Evolutionary conservation across 64 coral and sea anemone genomes (phyloP), one percentile per base, ranked within the genome.

Genomic region (Stylophora pistillata): DNA sequence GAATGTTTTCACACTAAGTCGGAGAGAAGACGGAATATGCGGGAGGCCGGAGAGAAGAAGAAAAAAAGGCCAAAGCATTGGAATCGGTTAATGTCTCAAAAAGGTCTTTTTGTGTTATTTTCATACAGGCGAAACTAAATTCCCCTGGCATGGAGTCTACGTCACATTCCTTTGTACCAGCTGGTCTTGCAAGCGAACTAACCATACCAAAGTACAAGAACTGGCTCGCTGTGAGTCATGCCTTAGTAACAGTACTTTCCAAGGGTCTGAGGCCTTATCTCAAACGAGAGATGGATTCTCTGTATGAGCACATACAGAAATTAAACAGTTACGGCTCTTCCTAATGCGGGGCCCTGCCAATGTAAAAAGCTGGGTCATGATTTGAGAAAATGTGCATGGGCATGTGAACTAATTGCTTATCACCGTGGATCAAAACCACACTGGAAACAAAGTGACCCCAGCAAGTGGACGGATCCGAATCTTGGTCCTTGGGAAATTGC

Each of bases 401-500:
- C 79, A 33, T 37, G 53, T 58, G 6, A 37, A 14, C 79, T 83
- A 83, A 12, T 5, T 1, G n/a, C n/a, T 37, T 56, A 33, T 83
- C 79, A 83, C 30, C 33, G 52, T 83, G 4, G 28, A 41, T 23
- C 20, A 15, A 61, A 16, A 30, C 79, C 79, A 61, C 62, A 83
- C 79, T 83, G 79, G 79, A 83, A 83, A 32, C 78, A 81, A 60
- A 81, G 78, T 81, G 78, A 81, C 34, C 21, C 56, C 23, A 23
- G n/a, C 55, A 81, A 81, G 23, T 81, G 78, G 78, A 58, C 41
- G 30, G 55, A 81, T 34, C 78, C 78, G 59, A 28, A 21, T 15
- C 55, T 59, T 54, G 78, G 78, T 29, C 59, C 55, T 34, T 95
- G 93, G 93, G 89, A 95, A 41, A 77, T 95, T 17, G 89, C 85